Base-by-base conservation (phyloP, 2,888 invertebrate genomes). In the Polylopha cassiicola region DNA sequence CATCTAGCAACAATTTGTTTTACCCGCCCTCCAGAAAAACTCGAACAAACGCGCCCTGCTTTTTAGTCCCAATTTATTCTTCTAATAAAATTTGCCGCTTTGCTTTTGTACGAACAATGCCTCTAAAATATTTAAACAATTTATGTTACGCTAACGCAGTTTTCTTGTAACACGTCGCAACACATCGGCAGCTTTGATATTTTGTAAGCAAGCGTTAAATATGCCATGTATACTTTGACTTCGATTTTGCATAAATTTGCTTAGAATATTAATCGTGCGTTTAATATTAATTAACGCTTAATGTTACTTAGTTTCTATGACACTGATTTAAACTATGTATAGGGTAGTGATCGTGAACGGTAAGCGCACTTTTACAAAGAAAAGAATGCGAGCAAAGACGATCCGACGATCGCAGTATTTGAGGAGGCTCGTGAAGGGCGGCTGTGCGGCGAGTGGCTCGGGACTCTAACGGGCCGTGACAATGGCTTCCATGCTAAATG, bases 401-500 rank as follows among this genome's bases (percentile, higher is more conserved):
- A 23, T 31, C 26, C 29, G 60, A 57, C 61, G 63, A 58, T 63
- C 58, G n/a, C n/a, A 58, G 65, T 68, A 66, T 73, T 77, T 66
- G 65, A 73, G 69, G 61, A 68, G 66, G 61, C 56, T 55, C 59
- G 66, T 61, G 60, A 61, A 65, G 65, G 65, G 68, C 75, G 74
- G 75, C 58, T 62, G 73, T 76, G 64, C 74, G 77, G 71, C 65
- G 63, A 61, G 72, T 70, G 71, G 72, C 65, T 77, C 66, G 68
- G 65, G 65, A 52, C 64, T 75, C 73, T 66, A 80, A 74, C 82
- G 75, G 78, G 63, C 77, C 82, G 76, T 77, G 79, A 82, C 80
- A 80, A 85, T 77, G 75, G 79, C 74, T 79, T 81, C 80, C 80
- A 80, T 80, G 78, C 78, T 84, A 84, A 84, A 85, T 85, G 82